Conservation (phyloP, 2,888 invertebrate species). For the Aethes cnicana region DNA sequence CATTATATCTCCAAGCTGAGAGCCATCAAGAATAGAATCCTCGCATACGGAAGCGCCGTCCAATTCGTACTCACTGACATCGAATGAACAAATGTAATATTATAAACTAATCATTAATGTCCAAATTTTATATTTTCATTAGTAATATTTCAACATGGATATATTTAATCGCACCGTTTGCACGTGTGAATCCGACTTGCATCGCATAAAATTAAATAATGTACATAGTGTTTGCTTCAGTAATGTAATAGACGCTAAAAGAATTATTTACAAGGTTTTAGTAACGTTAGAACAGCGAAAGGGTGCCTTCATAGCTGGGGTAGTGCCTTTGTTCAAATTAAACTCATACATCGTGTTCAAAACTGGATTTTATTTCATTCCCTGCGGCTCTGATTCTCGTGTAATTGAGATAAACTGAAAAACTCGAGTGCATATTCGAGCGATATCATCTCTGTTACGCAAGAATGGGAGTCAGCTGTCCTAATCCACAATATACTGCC, state of each 20-base stretch:
- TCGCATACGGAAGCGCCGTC: conserved; percentile 82
- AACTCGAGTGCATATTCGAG: no score
- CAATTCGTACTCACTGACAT: conserved; percentile 82
- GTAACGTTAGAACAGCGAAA: conserved; percentile 57
- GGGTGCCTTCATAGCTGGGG: conserved; percentile 69
- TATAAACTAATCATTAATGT: conserved; percentile 30
- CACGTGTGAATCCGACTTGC: conserved; percentile 47
- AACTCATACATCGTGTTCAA: conserved; percentile 67
- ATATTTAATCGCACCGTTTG: conserved; percentile 47
- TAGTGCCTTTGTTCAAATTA: conserved; percentile 73
- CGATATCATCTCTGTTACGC: no score
- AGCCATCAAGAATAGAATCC: conserved; percentile 79
- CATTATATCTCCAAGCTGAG: conserved; percentile 80
- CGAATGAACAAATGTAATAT: conserved; percentile 51
- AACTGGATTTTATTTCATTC: conserved; percentile 49
- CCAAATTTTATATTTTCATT: conserved; percentile 41
- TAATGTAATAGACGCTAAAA: conserved; percentile 62
- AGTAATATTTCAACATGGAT: conserved; percentile 50
- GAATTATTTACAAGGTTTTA: conserved; percentile 63
- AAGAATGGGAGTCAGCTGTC: no score
- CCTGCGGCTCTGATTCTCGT: not conserved
- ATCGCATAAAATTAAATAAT: conserved; percentile 52
- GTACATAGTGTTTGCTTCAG: conserved; percentile 70
- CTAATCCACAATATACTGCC: no score
- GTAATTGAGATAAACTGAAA: not conserved